Conservation (phyloP, 2,113 vertebrate genomes). For the Apus apus region DNA sequence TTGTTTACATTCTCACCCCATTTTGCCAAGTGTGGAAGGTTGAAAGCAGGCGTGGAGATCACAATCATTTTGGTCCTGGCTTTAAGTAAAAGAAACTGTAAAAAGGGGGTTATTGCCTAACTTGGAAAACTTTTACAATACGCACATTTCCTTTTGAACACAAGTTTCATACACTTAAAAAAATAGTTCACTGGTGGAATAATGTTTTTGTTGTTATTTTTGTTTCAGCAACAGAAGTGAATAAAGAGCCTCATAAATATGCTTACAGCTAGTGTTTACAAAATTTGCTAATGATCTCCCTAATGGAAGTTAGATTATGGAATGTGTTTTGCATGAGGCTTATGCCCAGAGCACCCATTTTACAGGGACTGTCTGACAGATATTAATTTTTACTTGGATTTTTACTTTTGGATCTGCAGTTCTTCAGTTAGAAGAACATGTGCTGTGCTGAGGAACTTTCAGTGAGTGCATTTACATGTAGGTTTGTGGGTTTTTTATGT, state of each 20-base stretch:
- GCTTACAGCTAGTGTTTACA: constrained; percentile 57
- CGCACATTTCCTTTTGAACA: not conserved
- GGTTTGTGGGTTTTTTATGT: no score
- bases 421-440: not conserved
- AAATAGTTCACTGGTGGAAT: not conserved
- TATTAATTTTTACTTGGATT: not conserved
- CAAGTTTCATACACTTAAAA: constrained; percentile 45
- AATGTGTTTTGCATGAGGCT: constrained; percentile 10
- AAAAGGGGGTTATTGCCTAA: constrained; percentile 26
- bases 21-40: constrained; percentile 21
- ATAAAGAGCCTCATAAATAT: constrained; percentile 38
- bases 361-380: not conserved
- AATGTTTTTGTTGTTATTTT: not conserved
- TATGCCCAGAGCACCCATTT: not conserved
- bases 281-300: constrained; percentile 58
- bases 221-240: not conserved
- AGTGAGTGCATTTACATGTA: not conserved
- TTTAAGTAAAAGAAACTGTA: constrained; percentile 27
- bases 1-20: constrained; percentile 55
- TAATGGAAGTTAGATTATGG: constrained; percentile 44
- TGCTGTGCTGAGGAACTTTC: not conserved
- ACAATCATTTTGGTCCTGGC: constrained; percentile 27
- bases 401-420: not conserved
- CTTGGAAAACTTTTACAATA: not conserved
- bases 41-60: constrained; percentile 31